Percentiles rank a stretch among this genome's conserved stretches.
phyloP scores from a whole-genome alignment of 1,140 invertebrate genomes.

The Archegozetes longisetosus region DNA sequence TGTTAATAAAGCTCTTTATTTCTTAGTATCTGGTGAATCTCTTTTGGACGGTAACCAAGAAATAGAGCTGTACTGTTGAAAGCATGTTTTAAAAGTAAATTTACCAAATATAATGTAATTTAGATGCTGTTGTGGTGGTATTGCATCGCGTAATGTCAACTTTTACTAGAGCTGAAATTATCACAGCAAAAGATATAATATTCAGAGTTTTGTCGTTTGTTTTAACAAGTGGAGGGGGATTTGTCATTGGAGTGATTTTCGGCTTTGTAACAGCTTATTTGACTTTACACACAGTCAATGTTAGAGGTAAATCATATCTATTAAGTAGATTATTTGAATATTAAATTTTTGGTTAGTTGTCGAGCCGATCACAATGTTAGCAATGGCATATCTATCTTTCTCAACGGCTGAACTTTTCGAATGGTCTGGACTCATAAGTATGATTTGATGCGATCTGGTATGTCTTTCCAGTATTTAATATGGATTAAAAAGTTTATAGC shows the following conservation, averaged over 20 bases:
- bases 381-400: slow-evolving; percentile 42
- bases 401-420: slow-evolving; percentile 42
- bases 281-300: slow-evolving; percentile 40
- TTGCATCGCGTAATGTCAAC: background rate
- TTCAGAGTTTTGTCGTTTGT: background rate
- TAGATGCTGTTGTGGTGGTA: background rate
- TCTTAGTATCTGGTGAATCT: slow-evolving; percentile 47
- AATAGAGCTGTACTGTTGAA: background rate
- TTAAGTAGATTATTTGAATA: background rate
- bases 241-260: slow-evolving; percentile 38
- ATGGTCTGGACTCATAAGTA: slow-evolving; percentile 41
- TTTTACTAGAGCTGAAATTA: background rate
- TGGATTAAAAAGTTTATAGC: background rate
- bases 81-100: background rate
- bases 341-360: slow-evolving; percentile 31
- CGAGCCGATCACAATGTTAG: slow-evolving; percentile 42
- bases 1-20: slow-evolving; percentile 47
- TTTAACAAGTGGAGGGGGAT: background rate
- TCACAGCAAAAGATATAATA: background rate
- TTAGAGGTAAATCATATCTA: slow-evolving; percentile 28
- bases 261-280: slow-evolving; percentile 41
- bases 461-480: slow-evolving; percentile 19
- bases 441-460: slow-evolving; percentile 25
- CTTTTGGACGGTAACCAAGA: slow-evolving; percentile 36
- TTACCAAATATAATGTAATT: background rate